Evolutionary conservation across 2,113 vertebrate species (phyloP), one percentile per base, ranked within the genome.

Genomic region (Syngnathus scovelli): DNA sequence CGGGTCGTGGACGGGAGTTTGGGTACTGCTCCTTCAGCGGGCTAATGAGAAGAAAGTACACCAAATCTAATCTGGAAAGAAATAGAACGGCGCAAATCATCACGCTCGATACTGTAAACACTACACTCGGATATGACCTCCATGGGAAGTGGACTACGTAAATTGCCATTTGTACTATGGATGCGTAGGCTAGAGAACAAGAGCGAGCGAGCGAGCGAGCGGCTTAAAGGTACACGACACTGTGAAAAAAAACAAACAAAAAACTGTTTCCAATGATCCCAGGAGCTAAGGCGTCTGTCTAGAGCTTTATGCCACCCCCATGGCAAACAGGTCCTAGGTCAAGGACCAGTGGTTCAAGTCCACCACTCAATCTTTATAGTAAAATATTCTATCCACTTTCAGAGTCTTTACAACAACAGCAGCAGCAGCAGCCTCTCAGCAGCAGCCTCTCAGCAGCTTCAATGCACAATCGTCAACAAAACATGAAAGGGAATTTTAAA

Each of bases 391-490:
- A 36, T 58, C 44, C 27, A 36, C 23, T 54, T 43, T 71, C n/a
- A 39, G 63, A 68, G 68, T 56, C 56, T 74, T 60, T 68, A 27
- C 61, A n/a, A 70, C 74, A 66, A 2, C 27, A 27, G 27, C 27
- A 2, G 27, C 27, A 27, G 27, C 27, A 27, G 23, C 1, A 27
- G 23, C n/a, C n/a, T n/a, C n/a, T n/a, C 23, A 27, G 23, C 23
- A 72, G 36, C 61, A 51, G 63, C n/a, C n/a, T n/a, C n/a, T n/a
- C 61, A 78, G 85, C 76, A 84, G 82, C 80, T 78, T 79, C 72
- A 39, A 64, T 68, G 68, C 58, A 6, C 27, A 63, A 75, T 16
- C 37, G 65, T 70, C 73, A 76, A 73, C n/a, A 49, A 19, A 67
- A 66, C 36, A 67, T 69, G 39, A 68, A 70, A 67, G 69, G 46